Conservation (phyloP, 2,888 invertebrate genomes). For the Mythimna loreyi region DNA sequence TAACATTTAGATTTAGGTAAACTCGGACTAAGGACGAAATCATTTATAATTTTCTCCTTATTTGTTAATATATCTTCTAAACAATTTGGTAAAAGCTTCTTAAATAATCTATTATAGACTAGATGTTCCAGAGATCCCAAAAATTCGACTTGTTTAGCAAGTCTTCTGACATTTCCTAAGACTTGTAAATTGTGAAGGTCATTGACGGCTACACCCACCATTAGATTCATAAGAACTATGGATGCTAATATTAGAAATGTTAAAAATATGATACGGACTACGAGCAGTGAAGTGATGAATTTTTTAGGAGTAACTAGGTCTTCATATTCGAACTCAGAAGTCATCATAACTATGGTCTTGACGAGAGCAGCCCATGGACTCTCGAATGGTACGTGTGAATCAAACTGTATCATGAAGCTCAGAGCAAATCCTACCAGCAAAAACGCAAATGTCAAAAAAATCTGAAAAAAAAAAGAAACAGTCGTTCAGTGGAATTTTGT, state of each 20-base stretch:
- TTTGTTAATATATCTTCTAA: slow-evolving; percentile 36
- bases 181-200: slow-evolving; percentile 89
- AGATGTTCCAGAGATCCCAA: slow-evolving; percentile 70
- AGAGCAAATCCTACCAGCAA: slow-evolving; percentile 89
- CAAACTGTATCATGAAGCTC: slow-evolving; percentile 89
- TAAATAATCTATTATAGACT: slow-evolving; percentile 53
- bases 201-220: slow-evolving; percentile 91
- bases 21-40: slow-evolving; percentile 45
- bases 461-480: slow-evolving; percentile 78
- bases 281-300: slow-evolving; percentile 75
- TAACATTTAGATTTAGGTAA: slow-evolving; percentile 54
- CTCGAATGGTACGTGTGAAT: slow-evolving; percentile 84
- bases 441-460: slow-evolving; percentile 71
- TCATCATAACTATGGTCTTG: slow-evolving; percentile 91
- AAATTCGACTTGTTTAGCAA: slow-evolving; percentile 90
- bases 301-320: slow-evolving; percentile 80
- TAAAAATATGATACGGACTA: slow-evolving; percentile 86
- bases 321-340: slow-evolving; percentile 90
- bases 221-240: slow-evolving; percentile 90
- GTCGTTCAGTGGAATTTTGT: background rate
- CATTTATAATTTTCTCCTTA: slow-evolving; percentile 46
- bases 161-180: slow-evolving; percentile 86
- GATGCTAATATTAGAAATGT: slow-evolving; percentile 88
- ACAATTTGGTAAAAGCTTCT: slow-evolving; percentile 54
- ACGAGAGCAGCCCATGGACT: slow-evolving; percentile 86